phyloP scores from a whole-genome alignment of 2,888 invertebrate species.

The Watsonalla cultraria region DNA sequence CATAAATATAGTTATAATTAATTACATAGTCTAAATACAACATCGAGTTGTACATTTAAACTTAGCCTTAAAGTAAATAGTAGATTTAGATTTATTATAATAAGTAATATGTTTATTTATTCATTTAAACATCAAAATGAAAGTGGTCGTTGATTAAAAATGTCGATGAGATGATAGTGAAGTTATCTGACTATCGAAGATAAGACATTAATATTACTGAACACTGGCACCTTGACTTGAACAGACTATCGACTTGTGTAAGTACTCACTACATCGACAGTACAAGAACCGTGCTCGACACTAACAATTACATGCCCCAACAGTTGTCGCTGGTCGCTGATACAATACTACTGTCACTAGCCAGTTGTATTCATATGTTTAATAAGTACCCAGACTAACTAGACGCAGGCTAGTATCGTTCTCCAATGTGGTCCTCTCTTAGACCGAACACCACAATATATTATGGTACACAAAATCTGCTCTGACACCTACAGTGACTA shows the following conservation, averaged over 20 bases:
- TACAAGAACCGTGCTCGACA: no score
- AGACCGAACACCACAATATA: no score
- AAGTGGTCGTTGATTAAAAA: constrained; percentile 34
- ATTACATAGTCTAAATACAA: constrained; percentile 61
- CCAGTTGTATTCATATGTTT: no score
- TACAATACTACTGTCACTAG: no score
- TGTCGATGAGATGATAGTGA: constrained; percentile 21
- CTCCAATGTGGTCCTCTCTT: no score
- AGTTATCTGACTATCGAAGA: constrained; percentile 32
- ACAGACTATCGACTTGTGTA: constrained; percentile 40
- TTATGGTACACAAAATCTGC: no score
- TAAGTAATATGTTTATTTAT: constrained; percentile 32
- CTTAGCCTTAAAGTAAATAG: constrained; percentile 67
- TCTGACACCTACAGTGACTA: no score
- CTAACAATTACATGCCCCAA: no score
- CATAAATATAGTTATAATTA: constrained; percentile 70
- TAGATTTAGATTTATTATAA: constrained; percentile 56
- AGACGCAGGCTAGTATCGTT: no score
- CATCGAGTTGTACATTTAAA: constrained; percentile 57
- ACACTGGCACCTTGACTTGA: constrained; percentile 56
- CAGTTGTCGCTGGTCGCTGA: no score
- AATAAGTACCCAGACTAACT: no score
- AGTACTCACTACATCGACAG: no score
- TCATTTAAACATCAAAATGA: constrained; percentile 42
- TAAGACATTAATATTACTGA: constrained; percentile 28